Evolutionary conservation across 2,888 invertebrate genomes (phyloP).

Genomic region (Bruchidius siliquastri): DNA sequence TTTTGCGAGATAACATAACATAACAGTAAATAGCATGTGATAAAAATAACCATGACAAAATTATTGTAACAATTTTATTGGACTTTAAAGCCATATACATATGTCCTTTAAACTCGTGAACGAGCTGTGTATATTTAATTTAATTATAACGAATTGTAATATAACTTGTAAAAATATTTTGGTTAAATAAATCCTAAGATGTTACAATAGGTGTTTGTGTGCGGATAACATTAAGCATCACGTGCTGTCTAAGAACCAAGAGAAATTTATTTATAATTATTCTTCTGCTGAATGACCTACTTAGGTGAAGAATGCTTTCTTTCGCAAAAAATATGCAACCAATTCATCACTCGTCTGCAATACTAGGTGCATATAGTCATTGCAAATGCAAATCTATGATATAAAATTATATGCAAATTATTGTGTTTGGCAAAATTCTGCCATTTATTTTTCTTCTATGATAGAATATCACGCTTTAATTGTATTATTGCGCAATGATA

Average conservation of each 20-base stretch:
- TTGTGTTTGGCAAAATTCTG: neutral
- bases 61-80: neutral
- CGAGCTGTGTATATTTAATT: slow-evolving; percentile 18
- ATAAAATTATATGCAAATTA: neutral
- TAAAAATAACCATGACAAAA: too few relatives aligned
- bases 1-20: too few relatives aligned
- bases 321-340: neutral
- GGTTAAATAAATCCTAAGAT: neutral
- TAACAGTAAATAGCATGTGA: too few relatives aligned
- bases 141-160: slow-evolving; percentile 8
- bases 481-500: too few relatives aligned
- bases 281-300: neutral
- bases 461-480: too few relatives aligned
- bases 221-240: neutral
- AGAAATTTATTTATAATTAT: neutral
- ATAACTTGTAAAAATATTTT: neutral
- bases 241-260: neutral
- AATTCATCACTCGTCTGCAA: neutral
- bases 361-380: neutral
- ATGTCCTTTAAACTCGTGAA: slow-evolving; percentile 10
- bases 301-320: neutral
- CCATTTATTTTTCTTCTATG: neutral
- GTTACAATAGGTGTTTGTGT: neutral
- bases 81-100: slow-evolving; percentile 28
- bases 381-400: neutral